These are phyloP conservation scores for Brachymystax lenok DNA, from an alignment of 2,797 vertebrate genomes.

Conservation along the genomic window DNA sequence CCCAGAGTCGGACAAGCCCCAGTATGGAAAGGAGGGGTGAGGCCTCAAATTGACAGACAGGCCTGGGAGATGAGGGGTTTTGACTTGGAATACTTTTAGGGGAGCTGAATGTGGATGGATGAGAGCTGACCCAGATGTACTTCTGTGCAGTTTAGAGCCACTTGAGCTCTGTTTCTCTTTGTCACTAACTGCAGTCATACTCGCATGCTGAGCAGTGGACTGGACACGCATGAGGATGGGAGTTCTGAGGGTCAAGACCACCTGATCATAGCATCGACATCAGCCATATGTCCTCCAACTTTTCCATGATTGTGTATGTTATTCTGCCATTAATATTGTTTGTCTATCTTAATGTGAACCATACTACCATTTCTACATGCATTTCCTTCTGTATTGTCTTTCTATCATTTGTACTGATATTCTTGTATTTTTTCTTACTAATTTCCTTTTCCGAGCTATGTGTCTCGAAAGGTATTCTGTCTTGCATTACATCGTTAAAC, in stretches of 20 bases:
- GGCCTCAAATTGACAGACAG: constrained; percentile 1
- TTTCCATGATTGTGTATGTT: constrained; percentile 41
- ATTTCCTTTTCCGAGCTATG: too few species aligned
- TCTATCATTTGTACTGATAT: constrained; percentile 27
- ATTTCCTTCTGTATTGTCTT: constrained; percentile 29
- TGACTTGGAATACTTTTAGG: constrained; percentile 12
- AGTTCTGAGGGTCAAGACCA: background rate
- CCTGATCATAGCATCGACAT: constrained; percentile 36
- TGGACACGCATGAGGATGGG: background rate
- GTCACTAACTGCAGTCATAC: background rate
- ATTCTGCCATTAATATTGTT: constrained; percentile 21
- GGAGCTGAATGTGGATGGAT: constrained; percentile 55
- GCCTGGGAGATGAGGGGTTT: too few species aligned
- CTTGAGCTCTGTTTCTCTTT: background rate
- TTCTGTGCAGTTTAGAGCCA: too few species aligned
- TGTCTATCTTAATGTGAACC: constrained; percentile 28
- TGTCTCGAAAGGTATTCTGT: too few species aligned
- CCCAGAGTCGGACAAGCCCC: constrained; percentile 83
- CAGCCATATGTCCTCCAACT: constrained; percentile 31
- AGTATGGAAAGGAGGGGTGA: constrained; percentile 49
- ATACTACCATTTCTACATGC: constrained; percentile 8
- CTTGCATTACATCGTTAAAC: background rate
- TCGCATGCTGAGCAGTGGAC: too few species aligned
- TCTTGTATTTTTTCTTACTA: constrained; percentile 2
- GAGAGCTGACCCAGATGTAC: constrained; percentile 33